Percentiles rank a stretch among this genome's conserved stretches.
Conservation (phyloP, 2,888 invertebrate genomes). For the Heterodera filipjevi region DNA sequence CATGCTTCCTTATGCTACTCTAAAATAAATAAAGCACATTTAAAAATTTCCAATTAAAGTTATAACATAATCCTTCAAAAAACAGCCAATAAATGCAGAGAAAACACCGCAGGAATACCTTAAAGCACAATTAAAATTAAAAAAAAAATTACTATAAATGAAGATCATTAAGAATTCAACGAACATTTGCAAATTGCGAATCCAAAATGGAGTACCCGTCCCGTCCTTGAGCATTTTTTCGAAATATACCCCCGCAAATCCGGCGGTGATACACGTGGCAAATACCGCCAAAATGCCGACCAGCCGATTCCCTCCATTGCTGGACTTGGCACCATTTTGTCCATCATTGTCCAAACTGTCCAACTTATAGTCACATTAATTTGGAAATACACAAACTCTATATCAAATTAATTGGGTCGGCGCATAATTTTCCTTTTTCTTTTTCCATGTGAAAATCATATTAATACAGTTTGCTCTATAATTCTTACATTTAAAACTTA, state of each 20-base stretch:
- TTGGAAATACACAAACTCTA: no score
- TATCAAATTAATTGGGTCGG: no score
- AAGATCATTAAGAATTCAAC: background rate
- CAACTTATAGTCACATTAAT: no score
- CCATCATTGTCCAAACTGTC: slow-evolving; percentile 43
- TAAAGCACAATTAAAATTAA: background rate
- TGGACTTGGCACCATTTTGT: slow-evolving; percentile 18
- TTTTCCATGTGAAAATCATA: no score
- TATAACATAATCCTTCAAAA: slow-evolving; percentile 49
- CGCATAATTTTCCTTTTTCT: no score
- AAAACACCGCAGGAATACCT: slow-evolving; percentile 59
- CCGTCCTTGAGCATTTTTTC: slow-evolving; percentile 66
- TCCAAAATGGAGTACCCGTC: slow-evolving; percentile 64
- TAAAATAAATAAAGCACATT: background rate
- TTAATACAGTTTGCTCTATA: no score
- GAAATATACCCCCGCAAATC: slow-evolving; percentile 66
- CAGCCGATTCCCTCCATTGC: slow-evolving; percentile 54
- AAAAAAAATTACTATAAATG: background rate
- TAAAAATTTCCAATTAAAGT: background rate
- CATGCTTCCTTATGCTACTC: slow-evolving; percentile 49
- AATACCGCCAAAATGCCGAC: slow-evolving; percentile 63
- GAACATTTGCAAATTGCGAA: slow-evolving; percentile 65
- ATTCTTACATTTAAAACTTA: no score
- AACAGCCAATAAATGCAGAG: slow-evolving; percentile 53
- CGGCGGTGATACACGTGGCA: slow-evolving; percentile 65